Evolutionary conservation across 2,888 invertebrate genomes (phyloP), one percentile per base, ranked within the genome.

Genomic region (Aphidoletes aphidimyza): DNA sequence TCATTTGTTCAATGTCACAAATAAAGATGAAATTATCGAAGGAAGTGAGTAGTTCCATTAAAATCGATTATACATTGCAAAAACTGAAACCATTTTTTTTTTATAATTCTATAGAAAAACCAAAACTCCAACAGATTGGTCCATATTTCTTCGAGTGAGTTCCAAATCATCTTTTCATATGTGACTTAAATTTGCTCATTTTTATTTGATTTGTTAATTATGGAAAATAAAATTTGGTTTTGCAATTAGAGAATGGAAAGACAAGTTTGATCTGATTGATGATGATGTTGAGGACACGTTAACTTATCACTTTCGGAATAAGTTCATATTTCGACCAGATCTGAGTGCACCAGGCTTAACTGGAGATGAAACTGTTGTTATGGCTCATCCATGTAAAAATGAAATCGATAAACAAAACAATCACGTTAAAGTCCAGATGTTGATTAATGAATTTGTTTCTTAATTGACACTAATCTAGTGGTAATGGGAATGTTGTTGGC

Each of bases 131-230:
- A 87, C 95, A 97, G 91, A 88, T 96, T 0, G 97, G 97, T 42
- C 97, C 97, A 0, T 97, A 92, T 89, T 93, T 94, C 87, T 97
- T 95, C 89, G 94, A 95, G 96, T 96, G 90, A 93, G 93, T 91
- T 39, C 0, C 26, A 11, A 37, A 42, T 30, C 14, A n/a, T n/a
- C n/a, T n/a, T n/a, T n/a, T n/a, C n/a, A n/a, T n/a, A n/a, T n/a
- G n/a, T 45, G 3, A 45, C 45, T 42, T 1, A 83, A n/a, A n/a
- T 14, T 37, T 42, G 9, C 22, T 17, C 42, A 5, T 19, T 26
- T 83, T 14, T 14, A 14, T 47, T 47, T 47, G 17, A 47, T 2
- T 47, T 11, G 17, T 14, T 19, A 47, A 47, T 47, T 19, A n/a
- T n/a, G n/a, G n/a, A n/a, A 2, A 47, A n/a, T 0, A 36, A n/a